A percentile compares a stretch with the other conserved stretches of the same genome.
Evolutionary conservation across 2,797 vertebrate species (phyloP).

Genomic region (Gambelia wislizenii): DNA sequence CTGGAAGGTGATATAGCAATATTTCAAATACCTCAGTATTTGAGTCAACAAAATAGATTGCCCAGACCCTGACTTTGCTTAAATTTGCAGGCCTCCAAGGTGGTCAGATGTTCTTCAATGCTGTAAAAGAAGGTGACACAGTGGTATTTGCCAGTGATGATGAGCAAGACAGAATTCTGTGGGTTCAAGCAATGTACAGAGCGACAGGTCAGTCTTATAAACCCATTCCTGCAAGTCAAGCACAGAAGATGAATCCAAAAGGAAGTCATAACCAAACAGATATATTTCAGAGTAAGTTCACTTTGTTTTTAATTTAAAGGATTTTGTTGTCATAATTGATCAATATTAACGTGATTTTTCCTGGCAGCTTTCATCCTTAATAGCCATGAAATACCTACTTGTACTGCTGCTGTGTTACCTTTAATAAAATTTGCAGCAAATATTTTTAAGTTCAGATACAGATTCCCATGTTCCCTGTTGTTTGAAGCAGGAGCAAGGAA

Average conservation of each 20-base stretch:
- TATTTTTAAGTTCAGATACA: slow-evolving; percentile 53
- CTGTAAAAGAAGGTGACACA: slow-evolving; percentile 94
- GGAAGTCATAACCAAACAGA: slow-evolving; percentile 83
- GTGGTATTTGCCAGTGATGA: slow-evolving; percentile 94
- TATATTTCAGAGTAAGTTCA: slow-evolving; percentile 72
- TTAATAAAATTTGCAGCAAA: slow-evolving; percentile 52
- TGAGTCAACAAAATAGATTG: slow-evolving; percentile 18
- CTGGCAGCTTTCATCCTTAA: not conserved
- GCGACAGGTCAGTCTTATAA: slow-evolving; percentile 98
- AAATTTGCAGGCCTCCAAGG: slow-evolving; percentile 89
- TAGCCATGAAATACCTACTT: not conserved
- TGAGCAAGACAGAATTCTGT: slow-evolving; percentile 91
- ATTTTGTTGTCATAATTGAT: not conserved
- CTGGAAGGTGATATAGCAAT: no score
- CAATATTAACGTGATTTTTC: slow-evolving; percentile 3
- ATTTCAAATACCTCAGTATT: not conserved
- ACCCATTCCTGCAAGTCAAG: slow-evolving; percentile 85
- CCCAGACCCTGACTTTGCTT: slow-evolving; percentile 49
- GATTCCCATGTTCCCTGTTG: slow-evolving; percentile 61
- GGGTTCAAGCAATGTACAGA: slow-evolving; percentile 97
- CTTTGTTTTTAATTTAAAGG: not conserved
- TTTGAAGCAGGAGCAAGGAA: slow-evolving; percentile 17
- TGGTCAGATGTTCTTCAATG: slow-evolving; percentile 92
- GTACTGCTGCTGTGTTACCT: slow-evolving; percentile 61
- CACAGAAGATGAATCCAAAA: slow-evolving; percentile 86